Evolutionary conservation across 2,797 vertebrate genomes (phyloP), one percentile per base, ranked within the genome.

Genomic region (Geotrypetes seraphini): DNA sequence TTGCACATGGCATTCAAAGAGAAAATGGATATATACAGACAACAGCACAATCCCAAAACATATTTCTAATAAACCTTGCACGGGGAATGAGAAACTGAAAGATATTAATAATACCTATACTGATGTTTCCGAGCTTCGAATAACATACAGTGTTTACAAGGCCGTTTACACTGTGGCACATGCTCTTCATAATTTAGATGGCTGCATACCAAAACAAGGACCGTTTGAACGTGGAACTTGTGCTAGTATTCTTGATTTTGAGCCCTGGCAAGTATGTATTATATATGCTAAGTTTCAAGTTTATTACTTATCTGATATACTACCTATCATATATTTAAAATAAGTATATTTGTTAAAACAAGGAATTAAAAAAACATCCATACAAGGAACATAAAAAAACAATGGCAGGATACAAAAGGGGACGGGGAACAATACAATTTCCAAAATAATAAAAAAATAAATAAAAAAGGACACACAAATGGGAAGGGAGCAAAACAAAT

Each of bases 121-220:
- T 6, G 88, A 89, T 43, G 68, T 86, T 22, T 84, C 85, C 9
- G 83, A 91, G 71, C 52, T 92, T 39, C 73, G 88, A 19, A 68
- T 88, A 41, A 89, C 84, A 0, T 90, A 91, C 69, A 90, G 87
- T 14, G 86, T 91, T 7, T 89, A 83, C 44, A 86, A 90, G 59
- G 70, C 86, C 1, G 80, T 91, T 28, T 90, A 87, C 12, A 67
- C 83, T 3, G 79, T 92, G 50, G 86, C 86, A 5, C n/a, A 86
- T 2, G 84, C 83, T 4, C 54, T 90, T 21, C 85, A 90, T 55
- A 51, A 69, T 37, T 60, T 91, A 48, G 79, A 83, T 27, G 16
- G 57, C 25, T 92, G 88, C 33, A 4, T 35, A 18, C 7, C 22
- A 0, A 76, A 71, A 8, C 3, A 10, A 0, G 86, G 89, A 3